These are phyloP conservation scores for Marronus borbonicus DNA, from an alignment of 2,888 invertebrate genomes.

Conservation along the genomic window DNA sequence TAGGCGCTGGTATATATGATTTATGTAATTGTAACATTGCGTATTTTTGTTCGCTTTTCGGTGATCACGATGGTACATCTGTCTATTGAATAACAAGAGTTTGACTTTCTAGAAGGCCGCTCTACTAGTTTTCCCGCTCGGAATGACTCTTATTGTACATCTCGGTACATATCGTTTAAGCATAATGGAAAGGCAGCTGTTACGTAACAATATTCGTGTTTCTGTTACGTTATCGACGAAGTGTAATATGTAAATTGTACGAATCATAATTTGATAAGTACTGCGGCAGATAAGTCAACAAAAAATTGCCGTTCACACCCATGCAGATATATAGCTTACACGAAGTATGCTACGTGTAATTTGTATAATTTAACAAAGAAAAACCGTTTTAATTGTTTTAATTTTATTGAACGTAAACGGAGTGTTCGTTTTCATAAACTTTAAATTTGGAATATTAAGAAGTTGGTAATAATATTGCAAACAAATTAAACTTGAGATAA, in stretches of 20 bases:
- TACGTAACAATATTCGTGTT: not conserved
- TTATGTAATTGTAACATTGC: no score
- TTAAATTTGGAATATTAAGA: no score
- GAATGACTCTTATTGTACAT: not conserved
- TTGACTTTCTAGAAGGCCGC: slow-evolving; percentile 25
- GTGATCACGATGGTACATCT: not conserved
- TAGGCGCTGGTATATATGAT: no score
- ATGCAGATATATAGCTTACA: no score
- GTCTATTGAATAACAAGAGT: not conserved
- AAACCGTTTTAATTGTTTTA: no score
- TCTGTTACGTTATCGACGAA: slow-evolving; percentile 2
- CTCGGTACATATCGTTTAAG: not conserved
- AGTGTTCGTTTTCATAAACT: no score
- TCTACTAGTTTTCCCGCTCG: not conserved
- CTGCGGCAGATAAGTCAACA: not conserved
- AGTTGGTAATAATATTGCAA: no score
- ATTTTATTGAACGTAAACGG: no score
- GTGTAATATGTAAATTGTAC: not conserved
- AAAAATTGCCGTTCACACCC: not conserved
- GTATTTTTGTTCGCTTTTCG: not conserved
- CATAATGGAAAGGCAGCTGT: not conserved
- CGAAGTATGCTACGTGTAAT: no score
- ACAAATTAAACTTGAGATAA: no score
- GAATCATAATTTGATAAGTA: not conserved
- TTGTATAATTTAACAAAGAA: no score